These are phyloP conservation scores for Calliopum simillimum DNA, from an alignment of 2,888 invertebrate species.

Conservation along the genomic window DNA sequence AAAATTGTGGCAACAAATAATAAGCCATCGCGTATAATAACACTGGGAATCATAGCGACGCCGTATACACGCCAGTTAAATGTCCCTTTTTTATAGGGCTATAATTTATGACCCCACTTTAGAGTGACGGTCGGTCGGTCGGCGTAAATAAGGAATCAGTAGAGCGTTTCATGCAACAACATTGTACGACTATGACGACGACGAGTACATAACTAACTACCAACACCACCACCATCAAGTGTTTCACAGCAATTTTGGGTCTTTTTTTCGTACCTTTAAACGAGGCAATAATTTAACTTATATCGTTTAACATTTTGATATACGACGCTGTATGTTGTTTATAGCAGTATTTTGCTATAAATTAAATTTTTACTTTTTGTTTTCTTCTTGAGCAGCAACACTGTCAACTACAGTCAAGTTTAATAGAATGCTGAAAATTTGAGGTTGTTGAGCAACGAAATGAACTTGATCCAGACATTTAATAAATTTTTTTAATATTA, in stretches of 20 bases:
- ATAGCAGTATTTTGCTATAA: too few species aligned
- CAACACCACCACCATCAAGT: slow-evolving; percentile 7
- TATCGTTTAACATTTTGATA: neutral
- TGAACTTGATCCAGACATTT: too few species aligned
- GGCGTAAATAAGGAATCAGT: neutral
- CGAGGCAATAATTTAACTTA: neutral
- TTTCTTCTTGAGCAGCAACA: too few species aligned
- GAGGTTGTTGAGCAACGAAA: too few species aligned
- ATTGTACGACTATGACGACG: too few species aligned
- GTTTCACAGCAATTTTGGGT: slow-evolving; percentile 12
- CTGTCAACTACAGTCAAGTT: too few species aligned
- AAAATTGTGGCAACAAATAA: neutral
- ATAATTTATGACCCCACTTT: slow-evolving; percentile 34
- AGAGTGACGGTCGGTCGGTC: slow-evolving; percentile 5
- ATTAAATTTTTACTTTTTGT: too few species aligned
- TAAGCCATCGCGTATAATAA: neutral
- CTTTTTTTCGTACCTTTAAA: slow-evolving; percentile 8
- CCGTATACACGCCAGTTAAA: slow-evolving; percentile 11
- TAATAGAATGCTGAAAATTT: too few species aligned
- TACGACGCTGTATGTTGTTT: too few species aligned
- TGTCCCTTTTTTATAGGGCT: slow-evolving; percentile 29
- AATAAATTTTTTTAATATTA: too few species aligned
- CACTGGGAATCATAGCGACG: neutral
- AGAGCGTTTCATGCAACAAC: slow-evolving; percentile 1
- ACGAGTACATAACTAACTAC: neutral